Conservation (phyloP, 1,140 invertebrate genomes). For the Ceratina japonica region DNA sequence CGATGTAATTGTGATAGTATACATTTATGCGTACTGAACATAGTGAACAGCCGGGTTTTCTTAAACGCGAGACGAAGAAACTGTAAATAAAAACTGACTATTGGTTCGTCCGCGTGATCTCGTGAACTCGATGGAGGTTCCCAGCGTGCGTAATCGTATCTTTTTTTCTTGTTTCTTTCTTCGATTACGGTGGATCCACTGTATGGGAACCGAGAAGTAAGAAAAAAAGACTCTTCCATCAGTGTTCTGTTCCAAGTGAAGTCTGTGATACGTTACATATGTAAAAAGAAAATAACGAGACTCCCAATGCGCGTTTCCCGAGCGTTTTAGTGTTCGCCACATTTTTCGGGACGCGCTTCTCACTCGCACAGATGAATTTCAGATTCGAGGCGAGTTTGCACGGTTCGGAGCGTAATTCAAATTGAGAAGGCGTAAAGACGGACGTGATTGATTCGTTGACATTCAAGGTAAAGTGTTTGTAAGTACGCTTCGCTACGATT, state of each 20-base stretch:
- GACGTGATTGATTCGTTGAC: too few relatives aligned
- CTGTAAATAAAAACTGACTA: not conserved
- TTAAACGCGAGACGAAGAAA: not conserved
- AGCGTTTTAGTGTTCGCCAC: not conserved
- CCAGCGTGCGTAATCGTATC: not conserved
- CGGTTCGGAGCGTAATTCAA: too few relatives aligned
- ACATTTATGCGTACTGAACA: not conserved
- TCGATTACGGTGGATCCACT: not conserved
- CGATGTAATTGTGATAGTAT: too few relatives aligned
- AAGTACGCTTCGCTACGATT: too few relatives aligned
- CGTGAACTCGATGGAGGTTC: not conserved
- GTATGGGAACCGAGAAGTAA: too few relatives aligned
- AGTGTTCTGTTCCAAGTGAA: constrained; percentile 67
- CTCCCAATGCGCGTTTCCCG: not conserved
- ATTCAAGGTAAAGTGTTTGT: too few relatives aligned
- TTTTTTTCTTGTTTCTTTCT: not conserved
- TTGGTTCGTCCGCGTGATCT: not conserved
- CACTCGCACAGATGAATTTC: constrained; percentile 31
- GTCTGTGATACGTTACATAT: constrained; percentile 68
- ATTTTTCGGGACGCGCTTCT: constrained; percentile 4
- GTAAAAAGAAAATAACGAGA: not conserved
- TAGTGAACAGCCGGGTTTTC: not conserved
- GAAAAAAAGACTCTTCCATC: constrained; percentile 29
- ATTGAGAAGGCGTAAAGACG: too few relatives aligned
- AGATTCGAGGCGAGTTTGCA: too few relatives aligned